These are phyloP conservation scores for Ligdia adustata DNA, from an alignment of 2,888 invertebrate genomes.

Conservation along the genomic window DNA sequence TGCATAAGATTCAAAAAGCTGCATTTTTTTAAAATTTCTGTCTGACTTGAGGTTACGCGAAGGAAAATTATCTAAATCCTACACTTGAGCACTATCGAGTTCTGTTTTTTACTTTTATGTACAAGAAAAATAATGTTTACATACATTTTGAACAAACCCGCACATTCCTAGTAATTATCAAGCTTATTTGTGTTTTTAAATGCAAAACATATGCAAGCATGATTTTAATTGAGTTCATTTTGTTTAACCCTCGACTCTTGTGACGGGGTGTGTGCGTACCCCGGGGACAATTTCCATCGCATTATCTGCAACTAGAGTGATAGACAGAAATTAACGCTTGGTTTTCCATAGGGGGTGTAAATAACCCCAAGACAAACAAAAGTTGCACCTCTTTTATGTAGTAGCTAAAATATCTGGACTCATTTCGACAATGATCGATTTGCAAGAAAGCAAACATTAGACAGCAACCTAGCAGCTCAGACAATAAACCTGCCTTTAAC, in stretches of 20 bases:
- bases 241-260: neutral
- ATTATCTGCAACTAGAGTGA: too few species aligned
- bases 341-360: neutral
- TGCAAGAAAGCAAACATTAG: too few species aligned
- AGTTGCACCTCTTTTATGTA: neutral
- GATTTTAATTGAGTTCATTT: neutral
- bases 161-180: neutral
- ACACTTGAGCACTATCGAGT: too few species aligned
- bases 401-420: too few species aligned
- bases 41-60: too few species aligned
- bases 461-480: too few species aligned
- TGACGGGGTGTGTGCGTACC: neutral
- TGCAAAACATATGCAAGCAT: neutral
- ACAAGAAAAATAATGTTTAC: neutral
- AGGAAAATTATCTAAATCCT: too few species aligned
- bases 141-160: conserved; percentile 2
- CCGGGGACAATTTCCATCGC: too few species aligned
- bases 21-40: neutral
- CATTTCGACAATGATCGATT: too few species aligned
- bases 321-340: neutral
- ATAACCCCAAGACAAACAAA: neutral
- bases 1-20: conserved; percentile 13
- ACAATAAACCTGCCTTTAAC: too few species aligned
- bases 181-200: neutral
- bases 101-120: neutral